These are phyloP conservation scores for Homalodisca vitripennis DNA, from an alignment of 1,140 invertebrate species.

Conservation along the genomic window DNA sequence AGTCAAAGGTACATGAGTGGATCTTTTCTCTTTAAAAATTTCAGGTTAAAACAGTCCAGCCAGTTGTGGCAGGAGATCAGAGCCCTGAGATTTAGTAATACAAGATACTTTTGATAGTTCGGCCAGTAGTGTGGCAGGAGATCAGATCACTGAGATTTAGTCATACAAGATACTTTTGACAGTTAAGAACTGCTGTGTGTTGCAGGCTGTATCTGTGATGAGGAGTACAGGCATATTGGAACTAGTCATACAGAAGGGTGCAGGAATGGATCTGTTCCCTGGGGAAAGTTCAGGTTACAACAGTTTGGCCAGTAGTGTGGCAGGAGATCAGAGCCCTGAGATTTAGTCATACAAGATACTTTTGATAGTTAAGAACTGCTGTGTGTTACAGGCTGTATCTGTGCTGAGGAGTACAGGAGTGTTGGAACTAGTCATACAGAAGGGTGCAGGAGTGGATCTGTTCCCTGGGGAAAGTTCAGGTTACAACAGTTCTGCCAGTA, in stretches of 20 bases:
- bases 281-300: conserved; percentile 79
- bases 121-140: conserved; percentile 71
- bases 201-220: conserved; percentile 73
- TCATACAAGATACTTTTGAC: too few species aligned
- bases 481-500: conserved; percentile 77
- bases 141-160: conserved; percentile 57
- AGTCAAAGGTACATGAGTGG: too few species aligned
- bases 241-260: conserved; percentile 68
- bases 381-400: conserved; percentile 69
- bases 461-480: conserved; percentile 77
- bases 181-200: too few species aligned
- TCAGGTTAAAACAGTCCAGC: too few species aligned
- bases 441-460: conserved; percentile 70
- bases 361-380: too few species aligned
- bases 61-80: conserved; percentile 68
- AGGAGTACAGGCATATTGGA: conserved; percentile 72
- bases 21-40: too few species aligned
- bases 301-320: conserved; percentile 72
- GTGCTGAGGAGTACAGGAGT: conserved; percentile 73
- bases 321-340: conserved; percentile 60
- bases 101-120: too few species aligned
- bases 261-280: conserved; percentile 71
- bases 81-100: conserved; percentile 54
- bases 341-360: conserved; percentile 61
- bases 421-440: conserved; percentile 68